Base-by-base conservation (phyloP, 2,113 vertebrate genomes). In the Chlorodrepanis virens region DNA sequence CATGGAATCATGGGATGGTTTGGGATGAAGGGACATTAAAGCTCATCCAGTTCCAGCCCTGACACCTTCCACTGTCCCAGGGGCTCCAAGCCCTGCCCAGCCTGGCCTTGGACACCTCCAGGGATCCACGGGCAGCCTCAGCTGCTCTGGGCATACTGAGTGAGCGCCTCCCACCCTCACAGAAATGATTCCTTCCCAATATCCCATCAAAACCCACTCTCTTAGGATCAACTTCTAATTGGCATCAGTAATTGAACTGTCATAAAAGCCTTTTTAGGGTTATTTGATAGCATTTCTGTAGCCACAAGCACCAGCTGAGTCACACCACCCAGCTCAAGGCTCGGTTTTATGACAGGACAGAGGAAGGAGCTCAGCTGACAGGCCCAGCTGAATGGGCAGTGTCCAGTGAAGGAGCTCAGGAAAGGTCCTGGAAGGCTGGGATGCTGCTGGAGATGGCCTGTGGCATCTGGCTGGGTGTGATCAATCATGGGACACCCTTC, bases 51-150 rank as follows among this genome's bases (percentile, higher is more conserved):
- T 40, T 22, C 54, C 25, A 83, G 21, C 39, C 33, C 39, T 39
- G 60, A 12, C 70, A 47, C 20, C 3, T 53, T 17, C 45, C 39
- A n/a, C 20, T 1, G 0, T 1, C 39, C 53, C 78, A 89, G 39
- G n/a, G 0, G 28, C n/a, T 68, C 39, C 69, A 45, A 82, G 10
- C 33, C 14, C 68, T 1, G 1, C 24, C 44, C 53, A 89, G 0
- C 16, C 69, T 40, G 61, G n/a, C n/a, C 29, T 35, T 12, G 63
- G 63, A 1, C 29, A 40, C 10, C 21, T 0, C 24, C 70, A 83
- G 54, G n/a, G 39, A n/a, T 68, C 70, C 53, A 45, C 45, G 39
- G 1, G 12, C 12, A 74, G 10, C 59, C 52, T 11, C 68, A 81
- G 77, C 44, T 81, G 1, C 59, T 28, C 50, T 65, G 50, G 12